Base-by-base conservation (phyloP, 2,113 vertebrate genomes). In the Orycteropus afer region DNA sequence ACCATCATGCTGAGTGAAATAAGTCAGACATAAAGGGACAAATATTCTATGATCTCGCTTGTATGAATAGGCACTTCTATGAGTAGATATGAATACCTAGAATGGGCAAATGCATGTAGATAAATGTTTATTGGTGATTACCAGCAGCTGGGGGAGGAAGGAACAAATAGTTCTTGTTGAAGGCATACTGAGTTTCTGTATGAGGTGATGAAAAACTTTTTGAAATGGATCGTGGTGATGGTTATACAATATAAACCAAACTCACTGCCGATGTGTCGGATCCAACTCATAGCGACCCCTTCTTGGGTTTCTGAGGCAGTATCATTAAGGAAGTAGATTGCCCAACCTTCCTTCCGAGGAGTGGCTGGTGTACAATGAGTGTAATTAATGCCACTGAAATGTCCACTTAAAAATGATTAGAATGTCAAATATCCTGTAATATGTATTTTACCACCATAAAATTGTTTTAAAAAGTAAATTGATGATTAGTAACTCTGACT, bases 401-500 rank as follows among this genome's bases (percentile, higher is more conserved):
- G 34, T 69, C 65, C 65, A 69, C n/a, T 37, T 69, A 27, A 25
- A 57, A 61, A 29, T 61, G 59, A 3, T 61, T 27, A 25, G 29
- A 61, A 61, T 29, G 59, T 4, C 53, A 55, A 59, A 59, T 6
- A 5, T 59, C 29, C 18, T 61, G 59, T 61, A 27, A 27, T 3
- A 29, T 61, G 3, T 61, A 61, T 61, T 61, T 61, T 61, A 61
- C 11, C 2, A 61, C 59, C 27, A 61, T 61, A 27, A 25, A 20
- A 59, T 61, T 59, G 27, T 61, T 25, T 5, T 10, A 53, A 23
- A 25, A 80, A 63, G 32, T 86, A 67, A 61, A n/a, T 32, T 49
- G 67, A 27, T 76, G 47, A 53, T 81, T 53, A n/a, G 37, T 80
- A 95, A 84, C 27, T 59, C 87, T 91, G 78, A 88, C 71, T 67